Percentiles rank a stretch among this genome's conserved stretches.
These are phyloP conservation scores for Manacus vitellinus DNA, from an alignment of 2,113 vertebrate genomes.

Conservation along the genomic window DNA sequence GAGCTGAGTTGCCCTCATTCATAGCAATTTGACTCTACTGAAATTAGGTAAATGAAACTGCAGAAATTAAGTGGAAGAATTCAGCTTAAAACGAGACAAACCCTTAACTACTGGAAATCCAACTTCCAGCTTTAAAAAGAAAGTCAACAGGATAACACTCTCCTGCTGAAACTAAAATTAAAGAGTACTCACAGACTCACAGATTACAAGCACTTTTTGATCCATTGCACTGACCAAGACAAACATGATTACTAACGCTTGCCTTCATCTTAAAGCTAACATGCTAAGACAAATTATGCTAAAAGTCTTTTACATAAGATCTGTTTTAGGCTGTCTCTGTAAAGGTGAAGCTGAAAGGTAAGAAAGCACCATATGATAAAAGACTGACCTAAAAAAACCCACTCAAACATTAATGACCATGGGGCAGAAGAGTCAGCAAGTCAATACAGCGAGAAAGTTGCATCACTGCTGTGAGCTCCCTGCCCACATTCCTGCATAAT, in stretches of 20 bases:
- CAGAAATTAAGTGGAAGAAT: neutral
- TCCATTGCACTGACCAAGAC: neutral
- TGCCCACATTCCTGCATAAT: conserved; percentile 37
- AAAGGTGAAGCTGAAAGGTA: neutral
- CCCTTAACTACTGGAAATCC: neutral
- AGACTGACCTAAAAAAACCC: neutral
- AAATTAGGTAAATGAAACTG: neutral
- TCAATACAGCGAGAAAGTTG: neutral
- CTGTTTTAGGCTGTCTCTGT: neutral
- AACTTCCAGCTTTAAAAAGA: neutral
- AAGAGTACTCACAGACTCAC: neutral
- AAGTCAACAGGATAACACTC: neutral
- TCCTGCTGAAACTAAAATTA: neutral
- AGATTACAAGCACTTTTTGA: neutral
- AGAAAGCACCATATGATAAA: neutral
- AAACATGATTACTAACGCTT: neutral
- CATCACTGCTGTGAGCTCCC: neutral
- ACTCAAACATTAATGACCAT: neutral
- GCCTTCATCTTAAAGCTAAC: neutral
- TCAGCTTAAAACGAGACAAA: neutral
- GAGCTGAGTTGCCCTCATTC: neutral
- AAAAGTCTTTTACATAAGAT: neutral
- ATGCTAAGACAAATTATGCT: neutral
- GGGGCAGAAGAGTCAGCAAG: neutral
- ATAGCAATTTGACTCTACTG: neutral